These are phyloP conservation scores for Chaetura pelagica DNA, from an alignment of 2,113 vertebrate species.

Conservation along the genomic window DNA sequence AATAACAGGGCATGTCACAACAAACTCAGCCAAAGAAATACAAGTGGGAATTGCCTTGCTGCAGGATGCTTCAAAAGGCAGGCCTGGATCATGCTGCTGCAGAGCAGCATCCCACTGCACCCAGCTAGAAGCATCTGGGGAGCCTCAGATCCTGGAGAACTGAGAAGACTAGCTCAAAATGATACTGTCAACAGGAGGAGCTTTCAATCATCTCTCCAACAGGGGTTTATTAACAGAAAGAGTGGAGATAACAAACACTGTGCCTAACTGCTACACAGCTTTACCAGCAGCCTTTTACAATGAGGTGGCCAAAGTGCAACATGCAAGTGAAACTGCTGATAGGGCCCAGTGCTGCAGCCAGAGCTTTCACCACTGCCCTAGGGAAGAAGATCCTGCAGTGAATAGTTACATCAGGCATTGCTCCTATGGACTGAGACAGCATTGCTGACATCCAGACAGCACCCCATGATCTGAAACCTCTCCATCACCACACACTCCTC, in stretches of 20 bases:
- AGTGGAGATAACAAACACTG: not conserved
- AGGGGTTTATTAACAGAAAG: not conserved
- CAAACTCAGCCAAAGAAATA: constrained; percentile 24
- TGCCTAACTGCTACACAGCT: not conserved
- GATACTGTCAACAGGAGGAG: not conserved
- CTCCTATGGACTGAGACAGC: not conserved
- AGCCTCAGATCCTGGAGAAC: not conserved
- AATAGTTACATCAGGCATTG: not conserved
- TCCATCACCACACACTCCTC: not conserved
- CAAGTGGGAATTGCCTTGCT: constrained; percentile 42
- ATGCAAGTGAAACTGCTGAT: not conserved
- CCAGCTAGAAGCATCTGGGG: not conserved
- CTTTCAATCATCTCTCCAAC: not conserved
- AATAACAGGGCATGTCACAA: constrained; percentile 56
- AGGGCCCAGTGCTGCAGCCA: not conserved
- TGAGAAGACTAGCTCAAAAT: not conserved
- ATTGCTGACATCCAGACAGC: not conserved
- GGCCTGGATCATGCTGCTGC: not conserved
- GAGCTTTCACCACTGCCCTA: not conserved
- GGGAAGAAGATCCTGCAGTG: not conserved
- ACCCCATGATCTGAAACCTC: not conserved
- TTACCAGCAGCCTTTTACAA: not conserved
- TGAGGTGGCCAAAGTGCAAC: not conserved
- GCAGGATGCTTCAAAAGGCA: not conserved
- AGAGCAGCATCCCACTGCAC: not conserved